These are phyloP conservation scores for Neoarius graeffei DNA, from an alignment of 2,113 vertebrate species.

Conservation along the genomic window DNA sequence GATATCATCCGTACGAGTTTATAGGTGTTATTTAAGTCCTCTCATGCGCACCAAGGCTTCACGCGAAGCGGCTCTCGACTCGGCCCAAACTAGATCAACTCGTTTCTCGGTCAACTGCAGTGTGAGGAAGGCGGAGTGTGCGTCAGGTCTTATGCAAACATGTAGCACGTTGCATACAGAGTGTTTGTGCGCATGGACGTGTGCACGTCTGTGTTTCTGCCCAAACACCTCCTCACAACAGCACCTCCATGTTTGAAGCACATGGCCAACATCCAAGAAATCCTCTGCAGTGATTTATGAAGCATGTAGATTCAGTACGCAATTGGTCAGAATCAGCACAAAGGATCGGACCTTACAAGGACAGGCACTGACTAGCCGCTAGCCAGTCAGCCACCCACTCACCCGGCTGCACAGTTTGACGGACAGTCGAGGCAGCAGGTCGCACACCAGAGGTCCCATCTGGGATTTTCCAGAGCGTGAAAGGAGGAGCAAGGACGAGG, in stretches of 20 bases:
- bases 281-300: slow-evolving; percentile 8
- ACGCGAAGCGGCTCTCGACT: neutral
- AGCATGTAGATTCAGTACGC: neutral
- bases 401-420: slow-evolving; percentile 60
- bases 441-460: slow-evolving; percentile 67
- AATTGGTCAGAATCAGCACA: slow-evolving; percentile 50
- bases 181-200: neutral
- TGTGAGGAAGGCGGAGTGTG: slow-evolving; percentile 28
- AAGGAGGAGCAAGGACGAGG: slow-evolving; percentile 64
- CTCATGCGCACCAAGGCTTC: neutral
- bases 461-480: slow-evolving; percentile 72
- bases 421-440: slow-evolving; percentile 61
- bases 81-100: slow-evolving; percentile 41
- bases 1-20: neutral
- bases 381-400: slow-evolving; percentile 66
- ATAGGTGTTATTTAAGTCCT: neutral
- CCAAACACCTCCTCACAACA: neutral
- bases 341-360: slow-evolving; percentile 69
- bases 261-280: neutral
- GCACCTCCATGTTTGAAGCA: neutral
- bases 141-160: slow-evolving; percentile 32
- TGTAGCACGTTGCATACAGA: neutral
- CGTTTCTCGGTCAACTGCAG: slow-evolving; percentile 22
- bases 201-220: neutral
- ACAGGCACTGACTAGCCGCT: slow-evolving; percentile 37